These are phyloP conservation scores for Nycteola revayana DNA, from an alignment of 2,888 invertebrate genomes.

Conservation along the genomic window DNA sequence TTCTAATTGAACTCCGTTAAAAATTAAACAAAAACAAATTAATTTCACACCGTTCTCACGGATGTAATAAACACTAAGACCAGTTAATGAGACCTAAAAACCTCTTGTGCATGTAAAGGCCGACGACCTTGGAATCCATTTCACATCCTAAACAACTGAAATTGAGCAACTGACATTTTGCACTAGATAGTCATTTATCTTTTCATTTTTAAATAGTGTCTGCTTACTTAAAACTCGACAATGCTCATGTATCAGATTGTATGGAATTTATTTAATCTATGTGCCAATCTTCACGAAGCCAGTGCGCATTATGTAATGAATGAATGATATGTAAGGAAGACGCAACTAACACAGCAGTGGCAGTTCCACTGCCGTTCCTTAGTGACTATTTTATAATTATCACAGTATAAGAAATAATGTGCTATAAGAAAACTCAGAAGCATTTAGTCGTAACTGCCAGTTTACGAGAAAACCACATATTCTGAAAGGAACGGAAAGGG, in stretches of 20 bases:
- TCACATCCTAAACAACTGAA: background rate
- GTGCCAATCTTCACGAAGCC: conserved; percentile 43
- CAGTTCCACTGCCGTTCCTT: no score
- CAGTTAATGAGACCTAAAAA: background rate
- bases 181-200: conserved; percentile 10
- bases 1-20: no score
- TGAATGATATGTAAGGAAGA: conserved; percentile 50
- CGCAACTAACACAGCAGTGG: conserved; percentile 7
- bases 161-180: conserved; percentile 8
- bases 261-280: conserved; percentile 38
- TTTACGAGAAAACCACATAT: no score
- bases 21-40: background rate
- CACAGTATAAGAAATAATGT: no score
- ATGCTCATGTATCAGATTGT: conserved; percentile 28
- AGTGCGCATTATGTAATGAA: conserved; percentile 53
- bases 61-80: background rate
- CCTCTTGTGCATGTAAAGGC: background rate
- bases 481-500: no score
- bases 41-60: background rate
- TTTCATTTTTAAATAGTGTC: no score
- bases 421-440: no score
- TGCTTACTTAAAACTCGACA: no score
- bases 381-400: no score
- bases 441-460: no score
- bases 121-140: conserved; percentile 2